These are phyloP conservation scores for Protaetia brevitarsis DNA, from an alignment of 1,140 invertebrate genomes.

Conservation along the genomic window DNA sequence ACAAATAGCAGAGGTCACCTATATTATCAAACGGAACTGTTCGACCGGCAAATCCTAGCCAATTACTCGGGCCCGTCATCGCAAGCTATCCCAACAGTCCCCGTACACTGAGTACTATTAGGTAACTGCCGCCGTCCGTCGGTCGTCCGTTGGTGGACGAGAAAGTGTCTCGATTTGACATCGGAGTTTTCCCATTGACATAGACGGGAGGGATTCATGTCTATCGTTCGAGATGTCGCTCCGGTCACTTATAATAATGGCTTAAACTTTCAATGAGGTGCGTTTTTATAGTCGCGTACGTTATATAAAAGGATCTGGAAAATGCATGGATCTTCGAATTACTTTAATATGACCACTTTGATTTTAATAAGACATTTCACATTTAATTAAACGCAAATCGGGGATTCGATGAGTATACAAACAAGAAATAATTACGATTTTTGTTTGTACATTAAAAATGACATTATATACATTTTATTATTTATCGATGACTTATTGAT, in stretches of 20 bases:
- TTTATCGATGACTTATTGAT: too few species aligned
- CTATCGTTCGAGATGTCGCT: neutral
- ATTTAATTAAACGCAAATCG: too few species aligned
- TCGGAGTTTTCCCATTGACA: neutral
- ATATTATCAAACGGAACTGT: constrained; percentile 28
- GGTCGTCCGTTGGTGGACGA: neutral
- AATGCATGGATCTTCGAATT: too few species aligned
- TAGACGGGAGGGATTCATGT: constrained; percentile 8
- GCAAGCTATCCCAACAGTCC: neutral
- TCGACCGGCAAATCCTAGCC: constrained; percentile 28
- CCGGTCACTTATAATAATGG: neutral
- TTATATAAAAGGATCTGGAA: too few species aligned
- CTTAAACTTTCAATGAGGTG: constrained; percentile 1
- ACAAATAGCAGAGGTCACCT: constrained; percentile 31
- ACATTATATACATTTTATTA: too few species aligned
- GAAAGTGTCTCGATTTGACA: constrained; percentile 3
- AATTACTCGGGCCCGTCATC: constrained; percentile 26
- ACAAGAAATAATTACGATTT: too few species aligned
- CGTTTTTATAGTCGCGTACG: too few species aligned
- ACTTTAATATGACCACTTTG: too few species aligned
- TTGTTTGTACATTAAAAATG: too few species aligned
- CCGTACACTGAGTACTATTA: neutral
- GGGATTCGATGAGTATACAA: too few species aligned
- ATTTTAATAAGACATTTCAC: too few species aligned
- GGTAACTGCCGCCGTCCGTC: constrained; percentile 6